Conservation (phyloP, 1,140 invertebrate genomes). For the Diorhabda elongata region DNA sequence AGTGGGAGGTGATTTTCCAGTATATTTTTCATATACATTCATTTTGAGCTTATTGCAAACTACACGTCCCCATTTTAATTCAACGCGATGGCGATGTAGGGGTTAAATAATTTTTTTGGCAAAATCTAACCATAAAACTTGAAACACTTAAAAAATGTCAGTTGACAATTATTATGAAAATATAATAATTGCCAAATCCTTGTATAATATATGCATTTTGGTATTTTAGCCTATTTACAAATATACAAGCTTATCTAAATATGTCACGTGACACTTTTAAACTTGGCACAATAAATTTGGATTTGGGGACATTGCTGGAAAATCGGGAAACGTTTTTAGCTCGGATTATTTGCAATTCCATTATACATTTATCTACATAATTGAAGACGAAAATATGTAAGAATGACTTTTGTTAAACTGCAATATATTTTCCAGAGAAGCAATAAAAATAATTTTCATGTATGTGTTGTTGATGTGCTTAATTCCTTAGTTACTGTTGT, state of each 20-base stretch:
- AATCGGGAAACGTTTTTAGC: background rate
- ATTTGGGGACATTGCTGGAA: background rate
- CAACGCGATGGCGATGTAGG: conserved; percentile 35
- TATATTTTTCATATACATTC: conserved; percentile 21
- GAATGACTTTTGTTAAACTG: too few relatives aligned
- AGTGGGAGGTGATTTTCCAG: conserved; percentile 10
- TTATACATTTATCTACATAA: conserved; percentile 8
- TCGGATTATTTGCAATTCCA: background rate
- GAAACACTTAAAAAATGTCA: conserved; percentile 34
- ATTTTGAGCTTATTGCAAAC: conserved; percentile 40
- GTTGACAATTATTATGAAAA: conserved; percentile 17
- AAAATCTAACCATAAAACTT: conserved; percentile 39
- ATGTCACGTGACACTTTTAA: conserved; percentile 43
- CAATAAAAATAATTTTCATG: too few relatives aligned
- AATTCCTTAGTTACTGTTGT: too few relatives aligned
- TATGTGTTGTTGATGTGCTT: too few relatives aligned
- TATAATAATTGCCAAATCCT: conserved; percentile 23
- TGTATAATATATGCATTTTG: conserved; percentile 19
- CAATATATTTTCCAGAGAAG: too few relatives aligned
- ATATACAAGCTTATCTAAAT: conserved; percentile 44
- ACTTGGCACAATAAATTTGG: conserved; percentile 28
- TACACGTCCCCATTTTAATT: conserved; percentile 39
- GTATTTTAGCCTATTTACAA: conserved; percentile 42
- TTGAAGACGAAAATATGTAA: background rate
- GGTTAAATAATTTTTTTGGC: conserved; percentile 36